Evolutionary conservation across 2,797 vertebrate genomes (phyloP), one percentile per base, ranked within the genome.

Genomic region (Lagodon rhomboides): DNA sequence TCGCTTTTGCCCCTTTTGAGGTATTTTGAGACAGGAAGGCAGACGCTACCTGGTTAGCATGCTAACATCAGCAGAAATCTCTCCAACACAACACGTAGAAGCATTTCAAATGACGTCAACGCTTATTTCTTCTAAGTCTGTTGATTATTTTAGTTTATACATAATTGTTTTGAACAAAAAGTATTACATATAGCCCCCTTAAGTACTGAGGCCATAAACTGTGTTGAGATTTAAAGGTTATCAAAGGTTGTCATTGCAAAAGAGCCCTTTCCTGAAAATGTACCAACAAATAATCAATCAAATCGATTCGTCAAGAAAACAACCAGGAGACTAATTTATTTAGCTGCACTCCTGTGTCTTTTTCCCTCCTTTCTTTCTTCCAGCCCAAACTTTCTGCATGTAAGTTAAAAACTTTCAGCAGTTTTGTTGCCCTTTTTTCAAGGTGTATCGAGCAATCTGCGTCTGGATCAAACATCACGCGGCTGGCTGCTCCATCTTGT

Each of bases 401-500:
- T 10, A 1, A n/a, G 41, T 56, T 65, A 51, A 47, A 38, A 51
- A 59, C 44, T 15, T 51, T 50, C 27, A 25, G 34, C 63, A 38
- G 54, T 47, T 58, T 49, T 3, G 10, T 58, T 38, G 9, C 41
- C 72, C 66, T 82, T 64, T 80, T 79, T 68, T 72, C 7, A 4
- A 16, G 30, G 17, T 4, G 5, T 77, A 76, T 85, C 4, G 70
- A 84, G 72, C 64, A 30, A 30, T 60, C 51, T 66, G 25, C 12
- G 2, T 56, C 73, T 53, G 3, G 62, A 68, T 85, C 77, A 60
- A 73, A 83, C 67, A 67, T 62, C 58, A 4, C 41, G 10, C 41
- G 20, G 18, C 72, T 23, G 51, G 73, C 79, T 60, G 49, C 71
- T 83, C 44, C 43, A 27, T 81, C 75, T 73, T 5, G 75, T 54